phyloP scores from a whole-genome alignment of 2,888 invertebrate genomes.

The Rhyacophila evoluta region DNA sequence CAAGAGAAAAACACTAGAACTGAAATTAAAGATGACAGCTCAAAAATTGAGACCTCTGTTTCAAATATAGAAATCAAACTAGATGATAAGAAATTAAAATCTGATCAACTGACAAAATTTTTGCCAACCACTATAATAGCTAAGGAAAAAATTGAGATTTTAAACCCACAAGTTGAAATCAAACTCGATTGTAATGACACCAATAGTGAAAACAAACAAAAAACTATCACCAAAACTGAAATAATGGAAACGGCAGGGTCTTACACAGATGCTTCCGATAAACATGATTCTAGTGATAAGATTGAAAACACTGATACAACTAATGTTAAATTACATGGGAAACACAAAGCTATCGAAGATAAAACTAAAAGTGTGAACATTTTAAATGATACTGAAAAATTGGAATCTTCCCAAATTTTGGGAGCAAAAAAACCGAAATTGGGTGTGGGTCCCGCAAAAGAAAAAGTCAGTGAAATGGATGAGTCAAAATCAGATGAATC shows the following conservation, averaged over 20 bases:
- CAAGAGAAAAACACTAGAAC: not conserved
- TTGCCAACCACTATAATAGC: not conserved
- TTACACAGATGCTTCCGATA: not conserved
- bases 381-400: not conserved
- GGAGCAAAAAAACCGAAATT: conserved; percentile 42
- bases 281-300: not conserved
- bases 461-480: not conserved
- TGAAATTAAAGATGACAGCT: not conserved
- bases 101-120: not conserved
- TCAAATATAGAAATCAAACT: not conserved
- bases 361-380: conserved; percentile 1
- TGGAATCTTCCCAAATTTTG: conserved; percentile 26
- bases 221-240: not conserved
- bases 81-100: not conserved
- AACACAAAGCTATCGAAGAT: conserved; percentile 44
- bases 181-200: not conserved
- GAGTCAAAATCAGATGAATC: not conserved
- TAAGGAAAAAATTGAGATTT: not conserved
- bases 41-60: not conserved
- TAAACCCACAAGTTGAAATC: not conserved
- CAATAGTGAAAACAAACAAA: not conserved
- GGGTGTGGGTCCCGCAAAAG: conserved; percentile 10
- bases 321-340: conserved; percentile 28
- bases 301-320: not conserved
- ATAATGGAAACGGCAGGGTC: too few relatives aligned